Conservation (phyloP, 2,888 invertebrate species). For the Falcaria lacertinaria region DNA sequence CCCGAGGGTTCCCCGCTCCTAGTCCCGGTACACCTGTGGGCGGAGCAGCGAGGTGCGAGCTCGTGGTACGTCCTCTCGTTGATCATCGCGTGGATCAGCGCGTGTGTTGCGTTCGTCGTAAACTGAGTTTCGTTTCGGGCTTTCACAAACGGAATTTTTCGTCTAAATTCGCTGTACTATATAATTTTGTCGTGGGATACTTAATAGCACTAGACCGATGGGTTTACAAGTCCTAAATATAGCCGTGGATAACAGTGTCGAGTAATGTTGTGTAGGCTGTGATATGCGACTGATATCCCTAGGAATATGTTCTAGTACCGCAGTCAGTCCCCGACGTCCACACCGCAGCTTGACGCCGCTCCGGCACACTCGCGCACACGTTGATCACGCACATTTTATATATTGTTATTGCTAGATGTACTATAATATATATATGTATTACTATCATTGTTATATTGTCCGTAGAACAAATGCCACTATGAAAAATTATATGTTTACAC, state of each 20-base stretch:
- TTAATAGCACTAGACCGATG: too few relatives aligned
- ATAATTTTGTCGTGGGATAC: too few relatives aligned
- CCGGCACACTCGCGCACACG: too few relatives aligned
- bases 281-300: slow-evolving; percentile 50
- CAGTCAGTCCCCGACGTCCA: too few relatives aligned
- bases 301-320: too few relatives aligned
- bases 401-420: not conserved
- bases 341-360: too few relatives aligned
- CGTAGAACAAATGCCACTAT: slow-evolving; percentile 51
- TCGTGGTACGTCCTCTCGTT: not conserved
- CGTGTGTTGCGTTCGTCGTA: too few relatives aligned
- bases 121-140: too few relatives aligned
- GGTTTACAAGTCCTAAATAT: slow-evolving; percentile 24
- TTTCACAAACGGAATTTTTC: too few relatives aligned
- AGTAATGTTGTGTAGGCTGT: slow-evolving; percentile 31
- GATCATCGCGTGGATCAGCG: too few relatives aligned
- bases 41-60: slow-evolving; percentile 1
- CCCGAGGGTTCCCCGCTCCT: not conserved
- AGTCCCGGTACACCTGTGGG: not conserved
- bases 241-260: slow-evolving; percentile 16
- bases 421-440: not conserved
- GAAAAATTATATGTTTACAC: slow-evolving; percentile 70
- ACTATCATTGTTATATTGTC: slow-evolving; percentile 18
- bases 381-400: too few relatives aligned
- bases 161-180: too few relatives aligned